phyloP scores from a whole-genome alignment of 2,797 vertebrate species.

The Melanitta fusca region DNA sequence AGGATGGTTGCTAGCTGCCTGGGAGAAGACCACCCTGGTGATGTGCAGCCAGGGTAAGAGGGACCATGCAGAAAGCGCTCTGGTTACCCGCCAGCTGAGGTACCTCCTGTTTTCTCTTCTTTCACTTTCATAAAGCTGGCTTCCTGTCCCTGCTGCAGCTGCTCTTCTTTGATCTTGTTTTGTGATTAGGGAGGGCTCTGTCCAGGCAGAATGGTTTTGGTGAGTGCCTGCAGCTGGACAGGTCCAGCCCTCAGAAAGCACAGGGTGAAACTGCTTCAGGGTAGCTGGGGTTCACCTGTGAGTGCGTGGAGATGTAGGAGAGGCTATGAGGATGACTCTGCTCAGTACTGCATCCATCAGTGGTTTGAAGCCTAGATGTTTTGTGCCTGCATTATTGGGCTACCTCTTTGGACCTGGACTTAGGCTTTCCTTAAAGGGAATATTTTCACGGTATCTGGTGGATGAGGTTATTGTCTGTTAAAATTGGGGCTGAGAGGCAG shows the following conservation, averaged over 20 bases:
- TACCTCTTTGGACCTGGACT: not conserved
- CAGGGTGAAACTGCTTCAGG: not conserved
- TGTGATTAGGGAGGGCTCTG: not conserved
- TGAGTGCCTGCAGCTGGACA: not conserved
- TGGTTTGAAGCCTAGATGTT: not conserved
- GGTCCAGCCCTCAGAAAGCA: not conserved
- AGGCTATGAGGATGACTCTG: not conserved
- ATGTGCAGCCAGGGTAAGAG: no score
- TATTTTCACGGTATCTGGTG: not conserved
- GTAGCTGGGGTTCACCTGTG: not conserved
- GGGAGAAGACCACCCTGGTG: not conserved
- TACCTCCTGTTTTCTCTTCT: conserved; percentile 27
- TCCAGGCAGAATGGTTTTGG: not conserved
- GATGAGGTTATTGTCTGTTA: not conserved
- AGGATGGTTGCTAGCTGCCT: not conserved
- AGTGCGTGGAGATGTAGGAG: fast-evolving
- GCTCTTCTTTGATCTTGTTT: conserved; percentile 43
- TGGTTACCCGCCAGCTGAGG: not conserved
- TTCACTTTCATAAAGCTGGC: conserved; percentile 54
- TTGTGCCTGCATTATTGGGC: not conserved
- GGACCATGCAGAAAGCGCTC: not conserved
- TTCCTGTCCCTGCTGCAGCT: not conserved
- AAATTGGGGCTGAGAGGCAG: not conserved
- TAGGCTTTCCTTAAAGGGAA: not conserved
- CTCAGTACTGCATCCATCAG: not conserved